Evolutionary conservation across 1,140 invertebrate genomes (phyloP).

Genomic region (Macrobrachium rosenbergii): DNA sequence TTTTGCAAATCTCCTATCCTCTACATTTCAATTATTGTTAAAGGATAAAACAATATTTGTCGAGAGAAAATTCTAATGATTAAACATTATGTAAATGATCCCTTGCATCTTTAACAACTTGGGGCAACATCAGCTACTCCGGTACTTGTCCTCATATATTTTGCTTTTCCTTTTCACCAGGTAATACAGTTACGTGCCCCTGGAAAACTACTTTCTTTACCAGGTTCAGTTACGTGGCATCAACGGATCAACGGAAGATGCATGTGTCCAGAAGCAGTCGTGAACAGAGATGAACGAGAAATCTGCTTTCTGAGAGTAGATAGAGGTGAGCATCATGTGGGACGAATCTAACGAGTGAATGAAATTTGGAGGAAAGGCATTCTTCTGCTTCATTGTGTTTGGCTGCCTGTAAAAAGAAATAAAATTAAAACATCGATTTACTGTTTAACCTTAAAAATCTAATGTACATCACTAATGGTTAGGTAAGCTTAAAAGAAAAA

Average conservation of each 20-base stretch:
- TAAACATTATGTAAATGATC: no score
- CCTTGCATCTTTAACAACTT: no score
- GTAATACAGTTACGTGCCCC: neutral
- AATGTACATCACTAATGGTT: constrained; percentile 8
- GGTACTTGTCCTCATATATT: neutral
- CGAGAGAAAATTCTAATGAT: no score
- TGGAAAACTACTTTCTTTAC: no score
- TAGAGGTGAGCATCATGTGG: constrained; percentile 99
- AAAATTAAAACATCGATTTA: constrained; percentile 22
- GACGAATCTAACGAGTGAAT: constrained; percentile 98
- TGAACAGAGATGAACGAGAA: constrained; percentile 97
- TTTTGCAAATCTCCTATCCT: no score
- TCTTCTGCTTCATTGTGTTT: constrained; percentile 93
- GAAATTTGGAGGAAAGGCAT: constrained; percentile 99
- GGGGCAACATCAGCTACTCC: no score
- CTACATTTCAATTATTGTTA: no score
- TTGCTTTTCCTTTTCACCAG: neutral
- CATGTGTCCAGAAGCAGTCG: constrained; percentile 99
- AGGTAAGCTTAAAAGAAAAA: neutral
- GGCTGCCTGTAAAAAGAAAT: constrained; percentile 77
- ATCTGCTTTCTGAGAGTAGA: constrained; percentile 84
- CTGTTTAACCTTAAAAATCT: neutral
- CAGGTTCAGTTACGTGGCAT: constrained; percentile 70
- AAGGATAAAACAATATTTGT: no score
- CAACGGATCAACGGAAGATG: constrained; percentile 88